Percentiles rank a stretch among this genome's conserved stretches.
phyloP scores from a whole-genome alignment of 2,113 vertebrate genomes.

The Psittacula cyanocephala region DNA sequence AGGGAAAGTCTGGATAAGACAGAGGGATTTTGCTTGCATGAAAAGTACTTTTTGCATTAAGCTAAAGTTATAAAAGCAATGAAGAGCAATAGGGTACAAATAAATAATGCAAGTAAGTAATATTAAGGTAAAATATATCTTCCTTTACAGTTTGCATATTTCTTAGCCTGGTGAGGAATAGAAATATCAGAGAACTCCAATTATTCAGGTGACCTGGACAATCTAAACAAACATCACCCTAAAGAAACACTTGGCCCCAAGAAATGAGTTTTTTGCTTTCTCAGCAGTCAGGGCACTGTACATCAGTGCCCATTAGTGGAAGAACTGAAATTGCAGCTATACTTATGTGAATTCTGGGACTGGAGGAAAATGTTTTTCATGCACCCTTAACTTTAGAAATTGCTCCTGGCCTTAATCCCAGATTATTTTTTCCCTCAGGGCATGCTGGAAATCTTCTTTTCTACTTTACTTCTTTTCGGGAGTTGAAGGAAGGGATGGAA shows the following conservation, averaged over 20 bases:
- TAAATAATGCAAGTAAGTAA: neutral
- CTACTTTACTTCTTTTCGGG: neutral
- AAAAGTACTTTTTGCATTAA: neutral
- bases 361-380: neutral
- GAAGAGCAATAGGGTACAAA: neutral
- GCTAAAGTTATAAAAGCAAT: neutral
- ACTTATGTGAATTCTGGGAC: fast-evolving
- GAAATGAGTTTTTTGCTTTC: neutral
- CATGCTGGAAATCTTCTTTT: neutral
- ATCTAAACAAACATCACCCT: neutral
- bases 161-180: neutral
- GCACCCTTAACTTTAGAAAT: neutral
- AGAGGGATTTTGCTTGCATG: neutral
- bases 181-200: neutral
- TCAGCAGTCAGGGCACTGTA: neutral
- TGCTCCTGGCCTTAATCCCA: neutral
- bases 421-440: neutral
- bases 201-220: neutral
- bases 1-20: neutral
- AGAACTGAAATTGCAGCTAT: neutral
- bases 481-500: neutral
- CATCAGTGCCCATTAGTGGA: neutral
- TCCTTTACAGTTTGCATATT: neutral
- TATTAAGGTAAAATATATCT: neutral
- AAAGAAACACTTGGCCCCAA: neutral